Base-by-base conservation (phyloP, 2,888 invertebrate genomes). In the Drosophila mulleri region DNA sequence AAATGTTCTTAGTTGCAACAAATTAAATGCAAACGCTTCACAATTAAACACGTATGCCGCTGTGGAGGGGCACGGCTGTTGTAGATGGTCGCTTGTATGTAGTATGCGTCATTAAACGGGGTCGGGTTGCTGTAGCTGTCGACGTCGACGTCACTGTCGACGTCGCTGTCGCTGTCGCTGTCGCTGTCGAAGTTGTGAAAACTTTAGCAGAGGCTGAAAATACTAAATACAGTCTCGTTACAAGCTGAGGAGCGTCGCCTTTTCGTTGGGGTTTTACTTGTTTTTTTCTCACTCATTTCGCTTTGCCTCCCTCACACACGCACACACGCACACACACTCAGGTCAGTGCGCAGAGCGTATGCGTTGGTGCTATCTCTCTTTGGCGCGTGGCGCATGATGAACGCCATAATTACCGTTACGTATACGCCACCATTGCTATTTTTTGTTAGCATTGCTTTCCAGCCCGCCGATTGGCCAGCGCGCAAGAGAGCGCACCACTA, bases 381-480 rank as follows among this genome's bases (percentile, higher is more conserved):
- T 58, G 32, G 66, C 75, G 75, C 72, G 68, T 71, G 67, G 57
- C 75, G 71, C 67, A 78, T 92, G 92, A 92, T 89, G 92, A 89
- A 89, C 92, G 92, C 92, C 92, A 92, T 92, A 92, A 92, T 92
- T 92, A 91, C 89, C 90, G 90, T 91, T 91, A 89, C 90, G 80
- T 82, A 82, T 89, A 83, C 88, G 89, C 92, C 92, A 92, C 92
- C 92, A 92, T 92, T 92, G 91, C 83, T 80, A 86, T 90, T 89
- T 90, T 84, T 84, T 80, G 78, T 78, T 76, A 67, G 76, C 75
- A 61, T 78, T 60, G 50, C 75, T 67, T 71, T 62, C 67, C 66
- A 60, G 53, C 57, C 59, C 77, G 75, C 78, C 79, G 90, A 91
- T 91, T 91, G 91, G 91, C 45, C 65, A 61, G 45, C 61, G 39